Evolutionary conservation across 2,888 invertebrate genomes (phyloP).

Genomic region (Hemistola chrysoprasaria): DNA sequence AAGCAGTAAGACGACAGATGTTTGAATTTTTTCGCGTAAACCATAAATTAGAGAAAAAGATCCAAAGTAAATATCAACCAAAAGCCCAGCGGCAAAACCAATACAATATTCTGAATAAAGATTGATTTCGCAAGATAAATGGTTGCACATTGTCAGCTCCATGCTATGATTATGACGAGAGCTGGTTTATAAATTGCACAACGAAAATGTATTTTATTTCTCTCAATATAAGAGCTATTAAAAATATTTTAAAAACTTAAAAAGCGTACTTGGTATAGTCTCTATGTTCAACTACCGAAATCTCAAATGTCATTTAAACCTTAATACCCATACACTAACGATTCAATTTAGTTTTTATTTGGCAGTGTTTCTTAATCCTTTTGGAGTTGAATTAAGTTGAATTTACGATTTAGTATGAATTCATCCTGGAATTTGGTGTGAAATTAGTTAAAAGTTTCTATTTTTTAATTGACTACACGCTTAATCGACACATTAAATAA

Average conservation of each 20-base stretch:
- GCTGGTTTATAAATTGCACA: slow-evolving; percentile 53
- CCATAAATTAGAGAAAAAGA: slow-evolving; percentile 77
- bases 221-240: slow-evolving; percentile 54
- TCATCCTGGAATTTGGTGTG: slow-evolving; percentile 74
- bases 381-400: slow-evolving; percentile 25
- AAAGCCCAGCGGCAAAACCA: slow-evolving; percentile 75
- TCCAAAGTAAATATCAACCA: slow-evolving; percentile 76
- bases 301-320: too few species aligned
- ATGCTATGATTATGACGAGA: slow-evolving; percentile 71
- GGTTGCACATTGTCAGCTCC: slow-evolving; percentile 79
- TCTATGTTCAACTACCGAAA: slow-evolving; percentile 46
- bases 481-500: slow-evolving; percentile 63
- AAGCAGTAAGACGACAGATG: slow-evolving; percentile 60
- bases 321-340: too few species aligned
- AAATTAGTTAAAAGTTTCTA: slow-evolving; percentile 73
- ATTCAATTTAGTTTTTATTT: slow-evolving; percentile 30
- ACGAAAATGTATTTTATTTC: slow-evolving; percentile 63
- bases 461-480: slow-evolving; percentile 46
- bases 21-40: slow-evolving; percentile 55
- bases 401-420: slow-evolving; percentile 59
- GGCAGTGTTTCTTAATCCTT: slow-evolving; percentile 25
- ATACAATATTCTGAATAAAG: slow-evolving; percentile 81
- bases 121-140: slow-evolving; percentile 83
- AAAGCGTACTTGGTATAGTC: slow-evolving; percentile 60
- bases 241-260: slow-evolving; percentile 59